Conservation (phyloP, 2,888 invertebrate species). For the Meta bourneti region DNA sequence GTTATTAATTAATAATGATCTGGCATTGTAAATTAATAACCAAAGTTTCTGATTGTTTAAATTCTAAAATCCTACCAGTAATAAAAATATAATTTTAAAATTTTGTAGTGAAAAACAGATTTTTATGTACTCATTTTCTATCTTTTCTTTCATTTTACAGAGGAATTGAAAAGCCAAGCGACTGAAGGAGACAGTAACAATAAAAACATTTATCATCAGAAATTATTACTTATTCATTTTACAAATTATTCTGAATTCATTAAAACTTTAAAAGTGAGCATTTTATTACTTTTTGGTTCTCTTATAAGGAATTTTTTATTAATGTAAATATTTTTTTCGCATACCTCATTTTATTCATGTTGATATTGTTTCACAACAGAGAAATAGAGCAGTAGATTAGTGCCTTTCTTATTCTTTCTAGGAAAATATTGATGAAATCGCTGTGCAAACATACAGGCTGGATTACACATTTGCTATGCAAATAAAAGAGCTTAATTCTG, state of each 20-base stretch:
- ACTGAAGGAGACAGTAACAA: not conserved
- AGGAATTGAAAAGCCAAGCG: not conserved
- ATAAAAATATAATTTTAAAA: no score
- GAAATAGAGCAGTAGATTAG: no score
- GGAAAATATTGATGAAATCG: constrained; percentile 70
- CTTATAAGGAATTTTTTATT: not conserved
- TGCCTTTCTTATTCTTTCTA: not conserved
- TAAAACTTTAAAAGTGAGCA: constrained; percentile 60
- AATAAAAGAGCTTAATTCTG: constrained; percentile 44
- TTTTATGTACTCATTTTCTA: no score
- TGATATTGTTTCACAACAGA: no score
- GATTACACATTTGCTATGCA: constrained; percentile 60
- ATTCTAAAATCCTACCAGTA: no score
- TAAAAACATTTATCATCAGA: constrained; percentile 23
- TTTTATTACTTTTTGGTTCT: not conserved
- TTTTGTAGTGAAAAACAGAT: no score
- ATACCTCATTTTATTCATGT: no score
- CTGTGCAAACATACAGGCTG: constrained; percentile 52
- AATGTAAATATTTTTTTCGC: no score
- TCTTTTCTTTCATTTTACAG: not conserved
- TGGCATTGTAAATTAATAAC: no score
- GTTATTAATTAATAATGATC: no score
- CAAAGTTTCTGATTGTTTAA: no score
- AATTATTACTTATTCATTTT: constrained; percentile 37
- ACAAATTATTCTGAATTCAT: constrained; percentile 46